phyloP scores from a whole-genome alignment of 53 echinoderm and acorn worm species.

The Crossaster papposus region DNA sequence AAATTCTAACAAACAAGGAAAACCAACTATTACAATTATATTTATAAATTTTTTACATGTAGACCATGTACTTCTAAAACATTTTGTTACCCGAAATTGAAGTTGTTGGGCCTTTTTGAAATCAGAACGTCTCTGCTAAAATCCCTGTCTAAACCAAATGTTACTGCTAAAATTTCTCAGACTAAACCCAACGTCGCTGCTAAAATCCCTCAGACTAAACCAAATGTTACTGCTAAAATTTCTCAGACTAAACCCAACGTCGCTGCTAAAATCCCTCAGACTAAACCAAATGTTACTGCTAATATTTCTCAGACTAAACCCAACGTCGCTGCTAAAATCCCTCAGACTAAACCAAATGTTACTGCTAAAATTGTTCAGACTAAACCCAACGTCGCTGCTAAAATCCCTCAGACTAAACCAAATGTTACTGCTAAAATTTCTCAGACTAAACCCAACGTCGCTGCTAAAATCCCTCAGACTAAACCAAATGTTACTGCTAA shows the following conservation, averaged over 20 bases:
- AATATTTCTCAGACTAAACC: neutral
- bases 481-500: neutral
- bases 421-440: neutral
- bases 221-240: neutral
- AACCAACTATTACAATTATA: no score
- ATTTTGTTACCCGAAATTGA: no score
- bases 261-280: neutral
- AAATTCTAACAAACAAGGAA: no score
- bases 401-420: neutral
- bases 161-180: no score
- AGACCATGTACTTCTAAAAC: no score
- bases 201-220: neutral
- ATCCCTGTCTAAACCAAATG: no score
- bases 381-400: neutral
- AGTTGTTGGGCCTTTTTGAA: no score
- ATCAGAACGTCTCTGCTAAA: no score
- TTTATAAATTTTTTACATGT: no score
- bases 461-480: neutral
- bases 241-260: neutral
- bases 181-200: no score
- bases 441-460: neutral
- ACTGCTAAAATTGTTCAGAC: neutral
- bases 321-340: neutral
- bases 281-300: neutral
- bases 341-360: neutral